phyloP scores from a whole-genome alignment of 2,888 invertebrate species.

The Drosophila colorata region DNA sequence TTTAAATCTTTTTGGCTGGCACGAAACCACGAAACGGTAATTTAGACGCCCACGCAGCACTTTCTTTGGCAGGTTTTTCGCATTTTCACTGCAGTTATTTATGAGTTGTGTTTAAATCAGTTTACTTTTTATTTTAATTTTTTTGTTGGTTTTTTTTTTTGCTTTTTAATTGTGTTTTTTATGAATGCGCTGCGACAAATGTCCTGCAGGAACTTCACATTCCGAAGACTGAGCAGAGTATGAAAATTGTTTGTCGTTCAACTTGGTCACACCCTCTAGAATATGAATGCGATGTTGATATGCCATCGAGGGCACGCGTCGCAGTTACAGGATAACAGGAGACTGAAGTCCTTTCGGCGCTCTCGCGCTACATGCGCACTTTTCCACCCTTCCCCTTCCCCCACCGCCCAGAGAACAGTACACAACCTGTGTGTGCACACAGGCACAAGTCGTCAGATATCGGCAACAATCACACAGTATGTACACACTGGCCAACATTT shows the following conservation, averaged over 20 bases:
- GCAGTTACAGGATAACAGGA: conserved; percentile 63
- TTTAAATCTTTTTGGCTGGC: conserved; percentile 38
- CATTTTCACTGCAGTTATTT: conserved; percentile 37
- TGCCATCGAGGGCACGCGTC: conserved; percentile 39
- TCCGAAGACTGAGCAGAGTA: conserved; percentile 84
- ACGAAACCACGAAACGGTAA: conserved; percentile 26
- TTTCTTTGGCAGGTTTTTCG: conserved; percentile 32
- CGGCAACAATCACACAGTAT: not conserved
- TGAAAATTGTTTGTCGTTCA: conserved; percentile 84
- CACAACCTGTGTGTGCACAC: conserved; percentile 38
- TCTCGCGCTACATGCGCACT: conserved; percentile 46
- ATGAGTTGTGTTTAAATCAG: conserved; percentile 10
- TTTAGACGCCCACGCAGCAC: conserved; percentile 33
- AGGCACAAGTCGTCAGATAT: conserved; percentile 1
- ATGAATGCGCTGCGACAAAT: conserved; percentile 55
- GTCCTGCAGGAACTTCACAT: conserved; percentile 82
- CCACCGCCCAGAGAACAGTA: not conserved
- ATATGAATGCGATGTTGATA: conserved; percentile 76
- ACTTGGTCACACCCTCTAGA: conserved; percentile 86
- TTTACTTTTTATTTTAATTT: conserved; percentile 9
- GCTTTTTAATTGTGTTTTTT: conserved; percentile 30
- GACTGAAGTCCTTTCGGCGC: conserved; percentile 51
- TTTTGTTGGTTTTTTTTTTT: conserved; percentile 3
- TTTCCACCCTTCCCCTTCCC: conserved; percentile 35
- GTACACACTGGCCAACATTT: conserved; percentile 7